Conservation (phyloP, 2,113 vertebrate species). For the Leucoraja erinaceus region DNA sequence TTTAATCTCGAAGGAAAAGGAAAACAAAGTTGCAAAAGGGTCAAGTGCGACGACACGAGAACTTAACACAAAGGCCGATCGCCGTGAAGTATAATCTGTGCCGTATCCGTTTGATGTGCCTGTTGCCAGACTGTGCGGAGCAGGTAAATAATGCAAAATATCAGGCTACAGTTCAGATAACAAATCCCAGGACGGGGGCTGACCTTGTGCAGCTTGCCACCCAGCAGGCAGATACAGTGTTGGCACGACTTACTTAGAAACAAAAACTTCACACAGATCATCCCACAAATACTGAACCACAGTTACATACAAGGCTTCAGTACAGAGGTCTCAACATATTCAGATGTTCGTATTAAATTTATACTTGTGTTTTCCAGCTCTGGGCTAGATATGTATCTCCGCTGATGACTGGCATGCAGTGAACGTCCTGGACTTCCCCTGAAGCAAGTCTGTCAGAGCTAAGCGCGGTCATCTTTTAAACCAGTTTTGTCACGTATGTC, state of each 20-base stretch:
- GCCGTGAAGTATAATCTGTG: not conserved
- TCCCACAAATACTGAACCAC: too few species aligned
- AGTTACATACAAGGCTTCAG: not conserved
- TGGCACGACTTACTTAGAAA: too few species aligned
- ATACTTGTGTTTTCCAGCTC: not conserved
- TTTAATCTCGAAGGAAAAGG: not conserved
- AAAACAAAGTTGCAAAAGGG: not conserved
- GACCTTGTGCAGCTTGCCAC: too few species aligned
- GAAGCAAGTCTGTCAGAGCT: not conserved
- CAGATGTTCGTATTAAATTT: not conserved
- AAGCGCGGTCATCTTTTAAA: not conserved
- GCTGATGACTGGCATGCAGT: not conserved
- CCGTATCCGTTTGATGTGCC: not conserved
- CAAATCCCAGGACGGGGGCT: not conserved
- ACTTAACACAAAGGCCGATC: not conserved
- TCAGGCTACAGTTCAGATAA: not conserved
- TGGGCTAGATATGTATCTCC: not conserved
- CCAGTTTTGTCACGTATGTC: not conserved
- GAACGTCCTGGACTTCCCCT: not conserved
- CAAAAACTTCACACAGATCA: too few species aligned
- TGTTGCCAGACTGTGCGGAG: not conserved
- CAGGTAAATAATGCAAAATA: not conserved
- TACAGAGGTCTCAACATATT: conserved; percentile 13
- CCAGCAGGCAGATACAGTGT: too few species aligned
- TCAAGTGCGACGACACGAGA: not conserved